A percentile compares a stretch with the other conserved stretches of the same genome.
These are phyloP conservation scores for Prunella fulvescens DNA, from an alignment of 2,113 vertebrate species.

Conservation along the genomic window DNA sequence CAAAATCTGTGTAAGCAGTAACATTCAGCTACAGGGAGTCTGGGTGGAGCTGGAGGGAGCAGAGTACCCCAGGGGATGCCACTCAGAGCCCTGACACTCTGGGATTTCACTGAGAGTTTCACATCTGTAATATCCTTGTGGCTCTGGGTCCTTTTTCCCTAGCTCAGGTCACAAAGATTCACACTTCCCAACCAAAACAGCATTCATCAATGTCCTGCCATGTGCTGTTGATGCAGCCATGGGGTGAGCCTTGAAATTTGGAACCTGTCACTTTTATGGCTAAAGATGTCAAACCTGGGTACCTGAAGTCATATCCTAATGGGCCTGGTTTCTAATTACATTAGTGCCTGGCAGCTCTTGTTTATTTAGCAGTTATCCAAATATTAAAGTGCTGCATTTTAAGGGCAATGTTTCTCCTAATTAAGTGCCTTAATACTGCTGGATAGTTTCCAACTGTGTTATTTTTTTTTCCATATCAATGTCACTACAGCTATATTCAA, in stretches of 20 bases:
- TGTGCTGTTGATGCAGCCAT: accelerated
- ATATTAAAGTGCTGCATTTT: not conserved
- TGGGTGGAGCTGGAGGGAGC: not conserved
- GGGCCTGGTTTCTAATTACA: not conserved
- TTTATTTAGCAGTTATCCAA: not conserved
- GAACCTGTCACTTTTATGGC: not conserved
- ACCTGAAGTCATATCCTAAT: not conserved
- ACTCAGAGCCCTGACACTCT: not conserved
- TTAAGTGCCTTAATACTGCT: not conserved
- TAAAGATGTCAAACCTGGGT: not conserved
- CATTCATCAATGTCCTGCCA: not conserved
- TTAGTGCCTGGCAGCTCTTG: not conserved
- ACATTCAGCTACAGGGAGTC: not conserved
- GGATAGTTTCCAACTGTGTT: not conserved
- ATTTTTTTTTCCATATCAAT: not conserved
- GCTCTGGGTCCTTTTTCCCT: not conserved
- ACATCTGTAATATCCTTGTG: not conserved
- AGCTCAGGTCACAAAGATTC: not conserved
- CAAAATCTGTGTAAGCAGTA: not conserved
- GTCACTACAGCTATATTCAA: not conserved
- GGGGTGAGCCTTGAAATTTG: not conserved
- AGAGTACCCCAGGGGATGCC: not conserved
- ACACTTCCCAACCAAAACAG: not conserved
- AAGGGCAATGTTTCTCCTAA: not conserved
- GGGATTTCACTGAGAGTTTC: not conserved